Evolutionary conservation across 2,888 invertebrate genomes (phyloP), one percentile per base, ranked within the genome.

Genomic region (Autographa gamma): DNA sequence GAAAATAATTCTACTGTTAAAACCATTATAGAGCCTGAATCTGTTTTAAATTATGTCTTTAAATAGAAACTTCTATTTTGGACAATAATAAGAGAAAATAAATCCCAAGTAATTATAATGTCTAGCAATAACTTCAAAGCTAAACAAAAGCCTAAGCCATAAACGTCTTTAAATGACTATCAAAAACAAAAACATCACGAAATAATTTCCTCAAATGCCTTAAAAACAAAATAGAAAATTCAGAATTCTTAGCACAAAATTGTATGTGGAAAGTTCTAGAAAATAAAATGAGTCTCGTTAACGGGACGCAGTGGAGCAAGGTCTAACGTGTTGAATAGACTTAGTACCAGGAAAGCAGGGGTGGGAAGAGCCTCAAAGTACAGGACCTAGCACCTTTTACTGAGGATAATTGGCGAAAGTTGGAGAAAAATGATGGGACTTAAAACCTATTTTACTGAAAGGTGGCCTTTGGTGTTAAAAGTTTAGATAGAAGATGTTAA

Each of bases 221-320:
- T 43, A 19, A 43, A 59, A 43, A 48, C n/a, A 79, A 73, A 69
- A 69, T 63, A 74, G 61, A 18, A 58, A 43, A 56, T 4, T 58
- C 31, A 32, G 63, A 70, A 69, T 58, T 58, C 59, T 71, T 63
- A 69, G 63, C 65, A 52, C 54, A 74, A 71, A 69, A 75, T 25
- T 69, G 58, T 67, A 66, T 59, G 69, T 76, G 72, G 83, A 88
- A 86, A 86, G 65, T 84, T 86, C 85, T 84, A 80, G 74, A 78
- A 85, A 85, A 87, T 88, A 88, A 91, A 91, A 90, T 89, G 88
- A 82, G 81, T 86, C 93, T 93, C 93, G 93, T 93, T 94, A 94
- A 91, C 92, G 91, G 78, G 82, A 90, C 85, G 92, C 92, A 89
- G 84, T 84, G 91, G 81, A 87, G 91, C 92, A 92, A 89, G 80